phyloP scores from a whole-genome alignment of 2,797 vertebrate genomes.

The Neosilurus mollespiculum region DNA sequence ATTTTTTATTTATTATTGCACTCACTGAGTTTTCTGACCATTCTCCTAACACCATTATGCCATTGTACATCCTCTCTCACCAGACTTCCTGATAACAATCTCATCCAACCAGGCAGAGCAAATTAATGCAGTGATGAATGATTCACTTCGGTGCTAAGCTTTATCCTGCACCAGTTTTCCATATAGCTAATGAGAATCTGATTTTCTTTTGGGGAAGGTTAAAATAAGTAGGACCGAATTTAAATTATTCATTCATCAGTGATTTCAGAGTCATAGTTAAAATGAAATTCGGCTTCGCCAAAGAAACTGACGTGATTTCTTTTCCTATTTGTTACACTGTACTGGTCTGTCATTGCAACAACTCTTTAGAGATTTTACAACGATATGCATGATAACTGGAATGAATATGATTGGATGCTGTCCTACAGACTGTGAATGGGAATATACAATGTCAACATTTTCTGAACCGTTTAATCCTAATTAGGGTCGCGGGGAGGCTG shows the following conservation, averaged over 20 bases:
- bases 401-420: not conserved
- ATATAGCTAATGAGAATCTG: not conserved
- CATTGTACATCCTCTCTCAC: conserved; percentile 26
- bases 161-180: not conserved
- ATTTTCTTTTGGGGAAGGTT: not conserved
- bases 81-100: conserved; percentile 47
- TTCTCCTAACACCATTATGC: conserved; percentile 46
- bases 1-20: not conserved
- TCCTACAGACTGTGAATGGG: not conserved
- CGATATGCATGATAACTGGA: not conserved
- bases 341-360: not conserved
- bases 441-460: not conserved
- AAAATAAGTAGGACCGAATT: not conserved
- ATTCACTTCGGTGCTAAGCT: not conserved
- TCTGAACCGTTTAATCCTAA: too few species aligned
- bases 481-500: too few species aligned
- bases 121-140: conserved; percentile 8
- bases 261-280: not conserved
- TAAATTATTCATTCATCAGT: not conserved
- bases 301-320: not conserved
- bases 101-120: conserved; percentile 17
- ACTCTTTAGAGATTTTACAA: not conserved
- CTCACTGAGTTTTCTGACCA: not conserved
- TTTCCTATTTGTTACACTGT: not conserved
- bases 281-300: not conserved